Percentiles rank a stretch among this genome's conserved stretches.
These are phyloP conservation scores for Mesoclemmys tuberculata DNA, from an alignment of 2,113 vertebrate species.

Conservation along the genomic window DNA sequence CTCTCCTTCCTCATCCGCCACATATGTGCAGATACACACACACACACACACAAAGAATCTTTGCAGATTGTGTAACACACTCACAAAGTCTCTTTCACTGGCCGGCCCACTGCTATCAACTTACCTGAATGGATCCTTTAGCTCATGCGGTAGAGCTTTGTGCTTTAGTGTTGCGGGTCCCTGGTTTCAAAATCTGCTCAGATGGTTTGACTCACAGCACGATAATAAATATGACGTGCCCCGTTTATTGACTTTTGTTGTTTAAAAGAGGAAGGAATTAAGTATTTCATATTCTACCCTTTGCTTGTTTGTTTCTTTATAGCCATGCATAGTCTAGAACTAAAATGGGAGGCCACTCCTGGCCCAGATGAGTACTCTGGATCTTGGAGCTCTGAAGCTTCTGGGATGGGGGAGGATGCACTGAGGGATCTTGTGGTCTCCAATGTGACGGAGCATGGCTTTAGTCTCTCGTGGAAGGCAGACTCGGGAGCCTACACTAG, in stretches of 20 bases:
- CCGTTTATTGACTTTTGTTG: not conserved
- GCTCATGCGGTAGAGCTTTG: not conserved
- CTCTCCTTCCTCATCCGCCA: not conserved
- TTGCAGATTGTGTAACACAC: not conserved
- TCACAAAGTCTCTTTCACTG: not conserved
- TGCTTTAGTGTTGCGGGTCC: not conserved
- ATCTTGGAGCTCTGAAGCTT: not conserved
- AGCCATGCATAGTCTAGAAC: not conserved
- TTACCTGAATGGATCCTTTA: not conserved
- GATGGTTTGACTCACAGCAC: not conserved
- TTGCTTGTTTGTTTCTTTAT: conserved; percentile 3
- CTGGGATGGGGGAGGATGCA: not conserved
- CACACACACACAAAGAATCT: not conserved
- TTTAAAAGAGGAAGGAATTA: not conserved
- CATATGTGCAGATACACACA: not conserved
- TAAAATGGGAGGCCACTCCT: not conserved
- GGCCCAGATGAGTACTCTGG: not conserved
- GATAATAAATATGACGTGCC: not conserved
- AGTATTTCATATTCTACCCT: not conserved
- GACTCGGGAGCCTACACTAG: not conserved
- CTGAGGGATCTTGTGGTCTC: not conserved
- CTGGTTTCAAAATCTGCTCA: too few species aligned
- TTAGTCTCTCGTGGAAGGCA: not conserved
- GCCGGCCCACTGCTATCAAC: not conserved
- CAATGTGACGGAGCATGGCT: not conserved